Conservation (phyloP, 2,888 invertebrate genomes). For the Spodoptera exigua region DNA sequence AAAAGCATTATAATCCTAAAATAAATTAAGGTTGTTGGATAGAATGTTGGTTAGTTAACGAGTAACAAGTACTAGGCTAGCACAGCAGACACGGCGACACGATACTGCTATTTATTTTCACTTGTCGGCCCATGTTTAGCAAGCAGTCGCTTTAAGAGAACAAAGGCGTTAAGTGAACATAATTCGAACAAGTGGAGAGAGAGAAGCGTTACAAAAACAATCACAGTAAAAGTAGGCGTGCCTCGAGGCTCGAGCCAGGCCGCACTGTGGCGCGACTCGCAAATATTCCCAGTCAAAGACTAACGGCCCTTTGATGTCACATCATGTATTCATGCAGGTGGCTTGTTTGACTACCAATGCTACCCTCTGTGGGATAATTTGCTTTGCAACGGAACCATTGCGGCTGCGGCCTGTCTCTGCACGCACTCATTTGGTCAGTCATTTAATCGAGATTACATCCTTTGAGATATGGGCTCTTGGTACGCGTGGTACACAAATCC, state of each 20-base stretch:
- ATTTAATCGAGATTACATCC: too few species aligned
- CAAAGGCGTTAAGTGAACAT: constrained; percentile 13
- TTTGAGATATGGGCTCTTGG: too few species aligned
- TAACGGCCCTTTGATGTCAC: constrained; percentile 55
- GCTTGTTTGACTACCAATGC: constrained; percentile 49
- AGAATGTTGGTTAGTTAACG: too few species aligned
- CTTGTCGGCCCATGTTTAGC: too few species aligned
- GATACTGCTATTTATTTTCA: too few species aligned
- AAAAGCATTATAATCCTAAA: too few species aligned
- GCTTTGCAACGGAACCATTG: constrained; percentile 43
- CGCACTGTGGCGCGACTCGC: constrained; percentile 30
- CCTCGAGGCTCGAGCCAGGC: constrained; percentile 8
- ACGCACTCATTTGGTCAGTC: constrained; percentile 6
- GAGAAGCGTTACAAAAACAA: constrained; percentile 31
- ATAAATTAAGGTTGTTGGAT: too few species aligned
- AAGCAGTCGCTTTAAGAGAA: not conserved
- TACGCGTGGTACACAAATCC: too few species aligned
- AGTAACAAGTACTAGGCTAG: too few species aligned
- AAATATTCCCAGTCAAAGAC: constrained; percentile 50
- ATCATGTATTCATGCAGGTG: constrained; percentile 56
- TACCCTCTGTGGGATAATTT: constrained; percentile 50
- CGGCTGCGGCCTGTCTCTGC: constrained; percentile 8
- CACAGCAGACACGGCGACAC: too few species aligned
- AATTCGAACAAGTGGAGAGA: constrained; percentile 10
- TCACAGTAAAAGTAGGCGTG: constrained; percentile 6